phyloP scores from a whole-genome alignment of 2,888 invertebrate species.

The Adineta ricciae region DNA sequence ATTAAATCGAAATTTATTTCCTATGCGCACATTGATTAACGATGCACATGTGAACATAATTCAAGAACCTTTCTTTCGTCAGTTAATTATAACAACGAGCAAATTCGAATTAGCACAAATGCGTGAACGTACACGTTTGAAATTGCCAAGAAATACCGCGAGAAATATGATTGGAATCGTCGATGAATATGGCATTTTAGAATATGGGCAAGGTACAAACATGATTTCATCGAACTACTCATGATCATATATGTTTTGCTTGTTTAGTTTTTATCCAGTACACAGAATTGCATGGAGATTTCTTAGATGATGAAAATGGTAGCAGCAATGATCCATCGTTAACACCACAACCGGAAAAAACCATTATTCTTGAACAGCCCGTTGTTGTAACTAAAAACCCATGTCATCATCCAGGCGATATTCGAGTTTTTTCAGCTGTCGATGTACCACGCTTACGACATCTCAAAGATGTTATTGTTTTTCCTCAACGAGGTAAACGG shows the following conservation, averaged over 20 bases:
- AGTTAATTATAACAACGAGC: conserved; percentile 12
- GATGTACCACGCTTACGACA: neutral
- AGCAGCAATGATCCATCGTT: neutral
- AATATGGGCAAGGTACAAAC: conserved; percentile 2
- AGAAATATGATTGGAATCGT: conserved; percentile 19
- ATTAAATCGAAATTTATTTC: conserved; percentile 17
- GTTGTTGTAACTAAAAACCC: conserved; percentile 16
- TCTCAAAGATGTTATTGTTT: conserved; percentile 13
- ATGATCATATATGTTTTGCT: too few species aligned
- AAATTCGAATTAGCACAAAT: conserved; percentile 14
- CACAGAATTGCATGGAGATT: neutral
- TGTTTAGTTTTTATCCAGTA: neutral
- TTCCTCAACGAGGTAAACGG: neutral
- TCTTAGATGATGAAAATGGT: neutral
- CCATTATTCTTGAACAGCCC: neutral
- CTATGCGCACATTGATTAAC: neutral
- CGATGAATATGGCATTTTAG: conserved; percentile 14
- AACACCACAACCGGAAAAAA: neutral
- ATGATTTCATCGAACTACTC: too few species aligned
- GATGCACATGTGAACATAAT: neutral
- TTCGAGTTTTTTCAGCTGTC: neutral
- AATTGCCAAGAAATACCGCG: neutral
- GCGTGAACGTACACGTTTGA: neutral
- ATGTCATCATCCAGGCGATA: conserved; percentile 18
- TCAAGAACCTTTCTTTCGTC: conserved; percentile 15